Conservation (phyloP, 2,888 invertebrate species). For the Xiphydria camelus region DNA sequence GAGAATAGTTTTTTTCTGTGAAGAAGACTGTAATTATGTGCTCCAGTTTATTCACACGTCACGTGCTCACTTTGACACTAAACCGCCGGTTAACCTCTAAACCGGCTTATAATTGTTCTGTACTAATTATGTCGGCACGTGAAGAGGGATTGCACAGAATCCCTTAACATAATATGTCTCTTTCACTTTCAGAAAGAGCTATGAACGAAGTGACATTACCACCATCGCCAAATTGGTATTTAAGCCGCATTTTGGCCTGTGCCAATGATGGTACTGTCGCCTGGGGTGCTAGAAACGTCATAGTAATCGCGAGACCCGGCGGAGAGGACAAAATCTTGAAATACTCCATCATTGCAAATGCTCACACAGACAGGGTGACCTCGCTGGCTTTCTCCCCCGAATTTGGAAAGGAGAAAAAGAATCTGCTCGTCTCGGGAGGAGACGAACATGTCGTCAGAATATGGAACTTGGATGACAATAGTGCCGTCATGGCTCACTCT, state of each 20-base stretch:
- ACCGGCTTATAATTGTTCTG: no score
- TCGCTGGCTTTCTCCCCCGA: conserved; percentile 61
- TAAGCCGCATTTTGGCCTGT: conserved; percentile 61
- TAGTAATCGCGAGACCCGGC: conserved; percentile 60
- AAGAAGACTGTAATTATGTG: no score
- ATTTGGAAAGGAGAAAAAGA: conserved; percentile 54
- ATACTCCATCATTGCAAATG: conserved; percentile 49
- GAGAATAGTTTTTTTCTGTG: no score
- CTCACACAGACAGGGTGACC: conserved; percentile 59
- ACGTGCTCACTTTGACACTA: no score
- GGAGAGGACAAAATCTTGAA: conserved; percentile 36
- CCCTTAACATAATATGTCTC: no score
- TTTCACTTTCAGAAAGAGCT: no score
- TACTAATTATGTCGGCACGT: no score
- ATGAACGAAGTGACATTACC: conserved; percentile 61
- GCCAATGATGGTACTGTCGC: conserved; percentile 62
- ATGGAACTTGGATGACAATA: conserved; percentile 63
- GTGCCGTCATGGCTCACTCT: conserved; percentile 51
- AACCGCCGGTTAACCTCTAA: no score
- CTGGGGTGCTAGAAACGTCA: conserved; percentile 62
- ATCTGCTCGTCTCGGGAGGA: conserved; percentile 61
- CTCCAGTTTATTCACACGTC: no score
- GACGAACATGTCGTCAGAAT: conserved; percentile 69
- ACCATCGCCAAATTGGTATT: conserved; percentile 72
- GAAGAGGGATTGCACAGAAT: no score